Base-by-base conservation (phyloP, 1,140 invertebrate species). In the Ostrea denselamellosa region DNA sequence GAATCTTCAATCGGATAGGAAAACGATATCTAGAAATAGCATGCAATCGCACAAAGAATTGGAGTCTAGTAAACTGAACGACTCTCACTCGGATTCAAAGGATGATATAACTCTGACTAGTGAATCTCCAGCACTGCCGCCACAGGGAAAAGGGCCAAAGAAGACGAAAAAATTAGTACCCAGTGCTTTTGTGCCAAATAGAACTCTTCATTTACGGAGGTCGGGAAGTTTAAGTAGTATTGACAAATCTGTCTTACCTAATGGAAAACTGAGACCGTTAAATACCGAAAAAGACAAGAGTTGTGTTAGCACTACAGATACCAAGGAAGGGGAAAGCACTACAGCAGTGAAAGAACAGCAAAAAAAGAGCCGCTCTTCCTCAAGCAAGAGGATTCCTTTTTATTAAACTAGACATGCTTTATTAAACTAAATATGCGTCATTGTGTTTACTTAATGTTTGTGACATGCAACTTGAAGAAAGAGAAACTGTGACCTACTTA, bases 181-280 rank as follows among this genome's bases (percentile, higher is more conserved):
- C 58, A 92, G 92, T 83, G 87, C 90, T 25, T 91, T 91, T 88
- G 91, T 93, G 12, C 90, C 92, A 12, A 93, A 93, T 83, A 88
- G 89, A 89, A 93, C 92, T 77, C 77, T 93, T n/a, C 81, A 90
- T 65, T 84, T 93, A 34, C 86, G 91, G 82, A 88, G 91, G 56
- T 91, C 92, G 68, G 90, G 90, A 12, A 93, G 92, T 87, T 86
- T 91, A 28, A 90, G 86, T 54, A 89, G 85, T 85, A 51, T 92
- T 12, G 82, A 82, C n/a, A 51, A 85, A 58, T 44, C 87, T 17
- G n/a, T 22, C 10, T 25, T 34, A 8, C 68, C 68, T 25, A 71
- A 71, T 8, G 68, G 68, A 8, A 71, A 71, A 71, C 22, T 71
- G 25, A 71, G 25, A 28, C 68, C 68, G 28, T 2, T 71, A 71